Conservation (phyloP, 2,888 invertebrate species). For the Lysandra coridon region DNA sequence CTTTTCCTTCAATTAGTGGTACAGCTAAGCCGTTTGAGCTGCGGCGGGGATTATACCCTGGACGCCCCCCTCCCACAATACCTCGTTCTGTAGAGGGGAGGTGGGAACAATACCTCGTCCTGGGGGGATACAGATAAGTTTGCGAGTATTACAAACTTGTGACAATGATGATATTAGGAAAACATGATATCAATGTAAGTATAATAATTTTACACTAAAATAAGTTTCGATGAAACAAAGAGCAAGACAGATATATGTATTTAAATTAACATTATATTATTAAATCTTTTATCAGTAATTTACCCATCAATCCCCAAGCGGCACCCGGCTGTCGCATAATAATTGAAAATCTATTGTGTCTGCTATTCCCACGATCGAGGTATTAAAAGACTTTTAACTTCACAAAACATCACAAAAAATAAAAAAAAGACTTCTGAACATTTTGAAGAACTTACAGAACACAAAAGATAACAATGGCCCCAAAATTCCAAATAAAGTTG, state of each 20-base stretch:
- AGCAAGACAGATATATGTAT: background rate
- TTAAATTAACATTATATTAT: too few relatives aligned
- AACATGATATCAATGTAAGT: background rate
- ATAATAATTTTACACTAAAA: background rate
- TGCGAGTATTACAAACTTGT: background rate
- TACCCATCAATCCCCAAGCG: too few relatives aligned
- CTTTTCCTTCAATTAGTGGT: conserved; percentile 3
- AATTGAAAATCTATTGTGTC: too few relatives aligned
- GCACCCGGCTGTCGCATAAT: too few relatives aligned
- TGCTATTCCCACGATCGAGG: too few relatives aligned
- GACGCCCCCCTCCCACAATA: background rate
- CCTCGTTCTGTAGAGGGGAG: background rate
- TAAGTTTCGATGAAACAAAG: background rate
- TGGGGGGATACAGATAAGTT: background rate
- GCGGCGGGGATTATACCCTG: conserved; percentile 1
- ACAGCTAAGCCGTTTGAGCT: conserved; percentile 5
- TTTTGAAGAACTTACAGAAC: too few relatives aligned
- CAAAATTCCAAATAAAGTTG: too few relatives aligned
- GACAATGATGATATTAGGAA: background rate
- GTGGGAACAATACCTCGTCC: background rate
- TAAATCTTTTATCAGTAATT: too few relatives aligned
- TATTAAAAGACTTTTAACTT: too few relatives aligned
- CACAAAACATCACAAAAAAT: too few relatives aligned
- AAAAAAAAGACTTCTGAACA: too few relatives aligned
- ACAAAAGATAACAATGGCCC: too few relatives aligned